Base-by-base conservation (phyloP, 2,888 invertebrate genomes). In the Eristalis pertinax region DNA sequence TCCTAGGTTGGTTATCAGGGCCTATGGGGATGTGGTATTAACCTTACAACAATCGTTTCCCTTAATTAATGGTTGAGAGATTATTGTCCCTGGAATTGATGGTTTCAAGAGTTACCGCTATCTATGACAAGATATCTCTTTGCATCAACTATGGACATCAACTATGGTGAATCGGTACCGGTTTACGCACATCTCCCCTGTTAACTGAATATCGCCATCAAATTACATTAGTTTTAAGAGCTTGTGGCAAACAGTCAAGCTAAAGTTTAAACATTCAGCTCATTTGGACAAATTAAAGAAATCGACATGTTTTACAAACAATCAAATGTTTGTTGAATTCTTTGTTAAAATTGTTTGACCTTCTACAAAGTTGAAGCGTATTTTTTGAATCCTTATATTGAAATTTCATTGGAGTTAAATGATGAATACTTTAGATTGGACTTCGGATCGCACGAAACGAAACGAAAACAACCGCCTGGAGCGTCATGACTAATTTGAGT, bases 1-100 rank as follows among this genome's bases (percentile, higher is more conserved):
- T 56, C 41, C 64, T 58, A 72, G 29, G 58, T 65, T 65, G 29
- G 58, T 65, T 65, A 56, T 56, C 78, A 58, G 29, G 32, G 63
- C 5, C 13, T 63, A 35, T 24, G 60, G 68, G 73, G 58, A 58
- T 60, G 58, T 60, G 64, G 22, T 43, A 38, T 64, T 56, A 29
- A 50, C 24, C 76, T 29, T 63, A 63, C 58, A 58, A 35, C 72
- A 81, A 64, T 68, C 65, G 72, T 58, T 73, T 38, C 13, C 19
- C 63, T 62, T 76, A 76, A 76, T 81, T 81, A 76, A 81, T 50
- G 56, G 75, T 79, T 63, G 58, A 76, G n/a, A 67, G 68, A 68
- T 81, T 73, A 72, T 69, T 69, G 38, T 58, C n/a, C 64, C 26
- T 60, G 50, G 50, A 50, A 19, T 50, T 50, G 50, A 50, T 50